Evolutionary conservation across 2,113 vertebrate species (phyloP).

Genomic region (Myrmophylax atrothorax): DNA sequence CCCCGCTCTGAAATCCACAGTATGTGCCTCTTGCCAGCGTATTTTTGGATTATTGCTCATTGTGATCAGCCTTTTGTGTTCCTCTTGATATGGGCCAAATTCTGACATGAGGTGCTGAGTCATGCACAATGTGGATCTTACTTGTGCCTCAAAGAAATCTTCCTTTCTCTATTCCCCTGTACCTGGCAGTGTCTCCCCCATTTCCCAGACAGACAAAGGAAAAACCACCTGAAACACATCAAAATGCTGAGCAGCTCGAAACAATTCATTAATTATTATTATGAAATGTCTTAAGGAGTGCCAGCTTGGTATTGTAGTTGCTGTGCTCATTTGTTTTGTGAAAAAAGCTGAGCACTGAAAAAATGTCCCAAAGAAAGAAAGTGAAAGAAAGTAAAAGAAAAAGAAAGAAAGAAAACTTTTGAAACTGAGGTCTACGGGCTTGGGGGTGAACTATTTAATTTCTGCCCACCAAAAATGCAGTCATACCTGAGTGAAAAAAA

Average conservation of each 20-base stretch:
- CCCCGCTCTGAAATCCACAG: constrained; percentile 27
- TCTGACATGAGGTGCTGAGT: constrained; percentile 36
- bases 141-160: not conserved
- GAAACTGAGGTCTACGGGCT: not conserved
- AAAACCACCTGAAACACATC: not conserved
- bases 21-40: not conserved
- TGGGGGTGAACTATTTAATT: not conserved
- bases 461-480: not conserved
- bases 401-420: not conserved
- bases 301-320: not conserved
- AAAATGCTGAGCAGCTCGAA: not conserved
- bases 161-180: not conserved
- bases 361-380: not conserved
- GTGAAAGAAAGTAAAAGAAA: not conserved
- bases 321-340: not conserved
- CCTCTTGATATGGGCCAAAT: constrained; percentile 48
- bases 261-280: not conserved
- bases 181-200: not conserved
- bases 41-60: constrained; percentile 63
- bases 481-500: not conserved
- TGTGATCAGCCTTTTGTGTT: constrained; percentile 61
- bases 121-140: not conserved
- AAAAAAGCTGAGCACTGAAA: not conserved
- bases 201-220: not conserved
- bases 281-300: not conserved